Evolutionary conservation across 2,113 vertebrate genomes (phyloP), one percentile per base, ranked within the genome.

Genomic region (Neodontobutis hainanensis): DNA sequence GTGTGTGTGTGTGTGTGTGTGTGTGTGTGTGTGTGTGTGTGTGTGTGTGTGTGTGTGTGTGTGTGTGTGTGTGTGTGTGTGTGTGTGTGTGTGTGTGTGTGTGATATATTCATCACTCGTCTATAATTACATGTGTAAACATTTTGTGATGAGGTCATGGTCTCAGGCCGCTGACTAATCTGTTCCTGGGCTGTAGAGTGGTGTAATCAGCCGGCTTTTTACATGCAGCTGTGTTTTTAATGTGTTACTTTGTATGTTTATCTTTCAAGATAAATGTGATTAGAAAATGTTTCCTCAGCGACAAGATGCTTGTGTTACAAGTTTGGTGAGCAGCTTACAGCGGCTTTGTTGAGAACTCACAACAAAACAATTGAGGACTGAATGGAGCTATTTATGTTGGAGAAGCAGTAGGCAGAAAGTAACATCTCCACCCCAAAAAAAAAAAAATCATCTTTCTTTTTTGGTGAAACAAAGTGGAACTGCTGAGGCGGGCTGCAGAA

Each of bases 81-180:
- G 70, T 42, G 53, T 15, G 55, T 52, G 62, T 51, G 63, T 50
- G 72, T 43, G 57, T 48, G 58, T 45, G 34, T 60, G 65, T 70
- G 78, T 79, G 82, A 80, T 80, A 75, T 82, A 86, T 87, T 87
- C 76, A 80, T 83, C 77, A 80, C 85, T 83, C 73, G 63, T 80
- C 82, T 89, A 75, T 89, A 89, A 90, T 90, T 86, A 90, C 67
- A 77, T 7, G 62, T 82, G 86, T 84, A 88, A 89, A 89, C 82
- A 85, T 88, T 87, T 82, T 58, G 73, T 75, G 73, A 77, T 89
- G 85, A 88, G 82, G 84, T 87, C 86, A 88, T 81, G 73, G 68
- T 73, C 73, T 76, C 84, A 80, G 78, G 75, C 71, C 48, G 62
- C 86, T 88, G 87, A 85, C 86, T 83, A 79, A 88, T 82, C 65